These are phyloP conservation scores for Amblyraja radiata DNA, from an alignment of 2,797 vertebrate species.

Conservation along the genomic window DNA sequence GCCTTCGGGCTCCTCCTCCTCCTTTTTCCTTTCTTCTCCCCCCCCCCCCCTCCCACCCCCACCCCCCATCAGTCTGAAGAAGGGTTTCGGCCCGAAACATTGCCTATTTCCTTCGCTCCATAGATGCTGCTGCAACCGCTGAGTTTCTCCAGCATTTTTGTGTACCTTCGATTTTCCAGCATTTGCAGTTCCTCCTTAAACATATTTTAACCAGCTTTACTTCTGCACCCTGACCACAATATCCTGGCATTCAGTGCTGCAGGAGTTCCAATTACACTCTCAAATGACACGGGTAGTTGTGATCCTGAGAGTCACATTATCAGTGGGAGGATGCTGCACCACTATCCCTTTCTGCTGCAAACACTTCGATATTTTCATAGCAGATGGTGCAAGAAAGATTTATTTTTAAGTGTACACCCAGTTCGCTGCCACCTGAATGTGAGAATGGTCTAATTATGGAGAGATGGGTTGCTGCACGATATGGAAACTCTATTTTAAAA, in stretches of 20 bases:
- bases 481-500: not conserved
- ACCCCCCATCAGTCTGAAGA: no score
- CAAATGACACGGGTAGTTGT: not conserved
- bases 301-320: not conserved
- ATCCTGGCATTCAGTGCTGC: no score
- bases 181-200: no score
- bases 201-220: not conserved
- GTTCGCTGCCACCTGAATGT: not conserved
- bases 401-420: not conserved
- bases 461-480: not conserved
- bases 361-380: constrained; percentile 16
- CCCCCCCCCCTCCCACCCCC: no score
- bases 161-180: no score
- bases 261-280: not conserved
- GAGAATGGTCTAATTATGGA: not conserved
- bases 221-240: no score
- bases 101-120: no score
- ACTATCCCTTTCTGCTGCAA: not conserved
- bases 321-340: constrained; percentile 1
- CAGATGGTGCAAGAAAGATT: constrained; percentile 22
- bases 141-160: no score
- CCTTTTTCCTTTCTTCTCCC: no score
- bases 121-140: no score
- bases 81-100: no score
- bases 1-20: no score